Evolutionary conservation across 2,797 vertebrate genomes (phyloP).

Genomic region (Semaprochilodus insignis): DNA sequence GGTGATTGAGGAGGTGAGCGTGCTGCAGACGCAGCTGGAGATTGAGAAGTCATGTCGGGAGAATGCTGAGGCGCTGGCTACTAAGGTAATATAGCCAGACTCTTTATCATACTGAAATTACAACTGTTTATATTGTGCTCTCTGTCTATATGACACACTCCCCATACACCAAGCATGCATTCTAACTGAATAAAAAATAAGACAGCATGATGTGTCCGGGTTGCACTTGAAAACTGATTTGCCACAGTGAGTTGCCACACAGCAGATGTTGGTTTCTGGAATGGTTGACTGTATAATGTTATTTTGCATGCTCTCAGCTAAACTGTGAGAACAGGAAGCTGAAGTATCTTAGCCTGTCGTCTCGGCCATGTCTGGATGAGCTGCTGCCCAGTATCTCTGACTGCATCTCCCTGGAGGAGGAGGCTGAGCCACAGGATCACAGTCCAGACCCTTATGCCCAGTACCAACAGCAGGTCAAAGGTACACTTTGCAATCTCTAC

Average conservation of each 20-base stretch:
- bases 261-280: background rate
- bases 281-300: slow-evolving; percentile 13
- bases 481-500: slow-evolving; percentile 30
- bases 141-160: background rate
- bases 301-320: slow-evolving; percentile 67
- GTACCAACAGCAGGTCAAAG: slow-evolving; percentile 80
- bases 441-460: slow-evolving; percentile 70
- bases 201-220: background rate
- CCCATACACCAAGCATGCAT: background rate
- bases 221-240: slow-evolving; percentile 6
- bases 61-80: slow-evolving; percentile 83
- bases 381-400: slow-evolving; percentile 81
- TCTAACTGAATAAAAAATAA: background rate
- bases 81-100: slow-evolving; percentile 73
- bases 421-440: slow-evolving; percentile 67
- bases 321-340: slow-evolving; percentile 85
- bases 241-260: background rate
- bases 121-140: background rate
- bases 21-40: slow-evolving; percentile 84
- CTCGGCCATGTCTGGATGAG: slow-evolving; percentile 80
- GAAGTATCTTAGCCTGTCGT: slow-evolving; percentile 81
- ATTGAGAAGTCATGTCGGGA: slow-evolving; percentile 85
- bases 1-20: slow-evolving; percentile 85
- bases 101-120: background rate
- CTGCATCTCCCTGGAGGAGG: slow-evolving; percentile 76